Evolutionary conservation across 2,888 invertebrate species (phyloP).

Genomic region (Patella depressa): DNA sequence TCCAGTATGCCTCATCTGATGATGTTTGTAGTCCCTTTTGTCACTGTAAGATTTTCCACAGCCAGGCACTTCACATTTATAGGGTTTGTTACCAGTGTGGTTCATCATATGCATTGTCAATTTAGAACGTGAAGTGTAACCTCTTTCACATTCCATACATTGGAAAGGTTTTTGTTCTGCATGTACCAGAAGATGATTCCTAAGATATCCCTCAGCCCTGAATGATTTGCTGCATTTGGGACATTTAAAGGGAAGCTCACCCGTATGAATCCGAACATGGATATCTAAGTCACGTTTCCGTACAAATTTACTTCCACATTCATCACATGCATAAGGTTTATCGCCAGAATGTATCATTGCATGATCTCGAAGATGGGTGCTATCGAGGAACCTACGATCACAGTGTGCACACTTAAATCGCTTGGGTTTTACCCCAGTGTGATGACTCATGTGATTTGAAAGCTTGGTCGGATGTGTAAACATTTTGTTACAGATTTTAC

Average conservation of each 20-base stretch:
- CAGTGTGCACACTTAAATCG: neutral
- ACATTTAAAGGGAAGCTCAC: neutral
- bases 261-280: neutral
- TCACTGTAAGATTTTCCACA: slow-evolving; percentile 29
- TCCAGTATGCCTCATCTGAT: slow-evolving; percentile 27
- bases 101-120: slow-evolving; percentile 25
- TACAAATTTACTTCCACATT: neutral
- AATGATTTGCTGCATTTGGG: neutral
- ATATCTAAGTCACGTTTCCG: neutral
- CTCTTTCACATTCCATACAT: slow-evolving; percentile 28
- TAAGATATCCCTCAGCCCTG: neutral
- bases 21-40: slow-evolving; percentile 25
- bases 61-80: slow-evolving; percentile 23
- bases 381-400: neutral
- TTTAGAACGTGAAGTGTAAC: slow-evolving; percentile 24
- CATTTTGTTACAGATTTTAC: neutral
- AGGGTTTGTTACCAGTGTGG: slow-evolving; percentile 27
- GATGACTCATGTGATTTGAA: neutral
- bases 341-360: neutral
- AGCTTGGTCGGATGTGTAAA: neutral
- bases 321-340: neutral
- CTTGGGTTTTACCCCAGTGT: neutral
- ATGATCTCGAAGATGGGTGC: neutral
- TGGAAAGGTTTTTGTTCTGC: slow-evolving; percentile 23
- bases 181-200: neutral